phyloP scores from a whole-genome alignment of 1,140 invertebrate species.

The Pomacea maculata region DNA sequence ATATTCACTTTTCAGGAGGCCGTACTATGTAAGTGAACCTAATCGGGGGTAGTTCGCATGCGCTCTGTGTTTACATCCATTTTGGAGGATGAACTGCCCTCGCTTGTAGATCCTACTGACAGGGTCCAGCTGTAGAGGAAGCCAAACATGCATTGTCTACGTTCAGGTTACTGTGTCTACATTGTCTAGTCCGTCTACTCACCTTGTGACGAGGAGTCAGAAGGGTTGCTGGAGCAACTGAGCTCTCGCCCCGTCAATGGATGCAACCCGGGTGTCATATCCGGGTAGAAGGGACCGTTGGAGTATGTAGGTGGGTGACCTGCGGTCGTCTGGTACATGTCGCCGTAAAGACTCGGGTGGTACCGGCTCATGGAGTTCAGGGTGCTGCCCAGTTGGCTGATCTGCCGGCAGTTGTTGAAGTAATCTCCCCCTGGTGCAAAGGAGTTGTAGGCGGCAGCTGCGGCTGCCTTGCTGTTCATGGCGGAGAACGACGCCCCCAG shows the following conservation, averaged over 20 bases:
- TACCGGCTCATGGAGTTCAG: constrained; percentile 58
- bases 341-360: constrained; percentile 57
- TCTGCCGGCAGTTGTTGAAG: constrained; percentile 56
- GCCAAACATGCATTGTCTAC: too few species aligned
- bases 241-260: constrained; percentile 52
- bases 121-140: too few species aligned
- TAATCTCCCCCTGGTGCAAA: constrained; percentile 47
- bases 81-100: too few species aligned
- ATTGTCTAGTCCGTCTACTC: constrained; percentile 14
- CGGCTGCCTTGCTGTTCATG: constrained; percentile 56
- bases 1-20: too few species aligned
- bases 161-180: too few species aligned
- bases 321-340: constrained; percentile 52
- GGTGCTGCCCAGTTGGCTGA: constrained; percentile 54
- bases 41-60: too few species aligned
- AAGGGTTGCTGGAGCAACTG: constrained; percentile 52
- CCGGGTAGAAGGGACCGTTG: constrained; percentile 59
- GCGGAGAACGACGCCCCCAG: constrained; percentile 54
- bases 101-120: too few species aligned
- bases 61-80: too few species aligned
- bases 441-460: constrained; percentile 36
- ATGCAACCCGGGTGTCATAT: constrained; percentile 55
- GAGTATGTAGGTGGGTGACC: constrained; percentile 54
- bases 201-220: constrained; percentile 57
- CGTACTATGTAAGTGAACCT: too few species aligned